These are phyloP conservation scores for Cyprinella venusta DNA, from an alignment of 2,797 vertebrate genomes.

Conservation along the genomic window DNA sequence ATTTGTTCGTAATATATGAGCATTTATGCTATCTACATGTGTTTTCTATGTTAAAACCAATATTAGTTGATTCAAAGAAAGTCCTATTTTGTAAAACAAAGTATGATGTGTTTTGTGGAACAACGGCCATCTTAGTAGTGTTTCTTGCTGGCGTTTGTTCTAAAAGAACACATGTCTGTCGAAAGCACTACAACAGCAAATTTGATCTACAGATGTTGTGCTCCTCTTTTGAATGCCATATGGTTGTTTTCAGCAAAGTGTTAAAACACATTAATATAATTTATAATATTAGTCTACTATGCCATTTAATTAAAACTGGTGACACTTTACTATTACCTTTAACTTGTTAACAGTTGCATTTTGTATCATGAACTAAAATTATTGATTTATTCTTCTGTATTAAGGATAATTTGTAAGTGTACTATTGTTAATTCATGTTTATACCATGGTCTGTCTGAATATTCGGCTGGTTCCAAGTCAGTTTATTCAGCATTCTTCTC, in stretches of 20 bases:
- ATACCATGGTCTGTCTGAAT: background rate
- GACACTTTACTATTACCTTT: no score
- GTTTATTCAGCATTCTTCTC: background rate
- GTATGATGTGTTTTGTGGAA: conserved; percentile 46
- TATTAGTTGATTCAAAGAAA: background rate
- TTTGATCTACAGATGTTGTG: background rate
- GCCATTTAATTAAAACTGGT: background rate
- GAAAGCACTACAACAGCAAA: background rate
- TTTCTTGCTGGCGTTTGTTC: conserved; percentile 5
- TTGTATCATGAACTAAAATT: background rate
- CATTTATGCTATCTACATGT: no score
- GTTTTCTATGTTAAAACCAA: background rate
- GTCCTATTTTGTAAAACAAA: background rate
- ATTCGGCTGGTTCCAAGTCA: background rate
- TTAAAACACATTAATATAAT: background rate
- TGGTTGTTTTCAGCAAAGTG: background rate
- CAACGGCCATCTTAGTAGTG: conserved; percentile 22
- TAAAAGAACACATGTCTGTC: conserved; percentile 9
- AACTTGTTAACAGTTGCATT: background rate
- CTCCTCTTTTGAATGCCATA: conserved; percentile 36
- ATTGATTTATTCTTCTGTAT: background rate
- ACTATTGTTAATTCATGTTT: background rate
- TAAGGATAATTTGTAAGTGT: background rate
- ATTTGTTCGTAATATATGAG: background rate
- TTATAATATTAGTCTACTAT: background rate